Percentiles rank a stretch among this genome's conserved stretches.
Conservation (phyloP, 2,888 invertebrate species). For the Cryptus armator region DNA sequence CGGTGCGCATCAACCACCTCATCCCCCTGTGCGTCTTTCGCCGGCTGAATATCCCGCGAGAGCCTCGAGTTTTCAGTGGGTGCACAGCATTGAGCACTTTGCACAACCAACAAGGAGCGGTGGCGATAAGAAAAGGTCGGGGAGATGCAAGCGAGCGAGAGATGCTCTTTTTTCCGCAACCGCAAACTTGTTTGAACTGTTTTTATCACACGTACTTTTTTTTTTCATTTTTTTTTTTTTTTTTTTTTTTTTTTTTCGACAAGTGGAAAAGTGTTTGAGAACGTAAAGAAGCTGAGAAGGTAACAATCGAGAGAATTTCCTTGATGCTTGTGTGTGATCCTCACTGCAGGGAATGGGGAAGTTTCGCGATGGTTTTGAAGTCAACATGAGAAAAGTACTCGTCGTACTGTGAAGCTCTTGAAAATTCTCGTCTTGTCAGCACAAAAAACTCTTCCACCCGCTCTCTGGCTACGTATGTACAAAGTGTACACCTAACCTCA, state of each 20-base stretch:
- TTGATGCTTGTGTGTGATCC: background rate
- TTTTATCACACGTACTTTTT: slow-evolving; percentile 44
- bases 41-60: slow-evolving; percentile 19
- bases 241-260: slow-evolving; percentile 12
- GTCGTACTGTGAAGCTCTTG: slow-evolving; percentile 14
- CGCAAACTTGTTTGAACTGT: slow-evolving; percentile 53
- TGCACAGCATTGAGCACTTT: slow-evolving; percentile 59
- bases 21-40: slow-evolving; percentile 29
- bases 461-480: slow-evolving; percentile 7
- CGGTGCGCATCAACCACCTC: background rate
- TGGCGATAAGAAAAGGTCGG: slow-evolving; percentile 35
- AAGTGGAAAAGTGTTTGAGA: slow-evolving; percentile 31
- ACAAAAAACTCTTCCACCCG: slow-evolving; percentile 9
- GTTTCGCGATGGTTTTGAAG: slow-evolving; percentile 31
- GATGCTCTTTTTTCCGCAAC: slow-evolving; percentile 13
- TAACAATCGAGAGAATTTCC: slow-evolving; percentile 7
- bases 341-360: background rate
- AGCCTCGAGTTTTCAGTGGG: slow-evolving; percentile 21
- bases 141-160: slow-evolving; percentile 11
- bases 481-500: slow-evolving; percentile 13
- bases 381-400: slow-evolving; percentile 45
- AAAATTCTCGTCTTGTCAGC: slow-evolving; percentile 37
- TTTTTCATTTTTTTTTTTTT: background rate
- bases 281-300: slow-evolving; percentile 3
- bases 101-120: slow-evolving; percentile 43